Evolutionary conservation across 2,113 vertebrate genomes (phyloP), one percentile per base, ranked within the genome.

Genomic region (Mobula birostris): DNA sequence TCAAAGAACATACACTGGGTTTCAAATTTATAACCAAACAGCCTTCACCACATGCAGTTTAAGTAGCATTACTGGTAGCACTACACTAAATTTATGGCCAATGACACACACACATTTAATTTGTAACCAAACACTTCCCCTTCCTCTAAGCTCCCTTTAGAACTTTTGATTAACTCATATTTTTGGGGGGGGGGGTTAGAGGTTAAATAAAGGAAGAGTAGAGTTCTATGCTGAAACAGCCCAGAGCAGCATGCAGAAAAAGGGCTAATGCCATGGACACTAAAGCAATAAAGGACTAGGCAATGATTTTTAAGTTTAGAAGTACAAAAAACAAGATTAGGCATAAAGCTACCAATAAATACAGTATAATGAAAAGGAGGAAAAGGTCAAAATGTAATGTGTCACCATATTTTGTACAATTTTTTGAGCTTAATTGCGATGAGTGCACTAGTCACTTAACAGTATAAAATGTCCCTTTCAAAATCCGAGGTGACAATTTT

Each of bases 51-150:
- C 96, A 96, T 97, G 98, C 96, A 95, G 95, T 96, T 96, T 95
- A 96, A 96, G 97, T 94, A 96, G 96, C 96, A 95, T 96, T 95
- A 96, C 96, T 97, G 95, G 97, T 97, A 96, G 97, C 97, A 95
- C 96, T 95, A 94, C 95, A 61, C 94, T 95, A 96, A 97, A 98
- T 99, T 99, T 99, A 98, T 97, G 97, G 97, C 97, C 97, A 98
- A 97, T 97, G 98, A 98, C 98, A 98, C 95, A 96, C 97, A 98
- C 97, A 98, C 97, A 98, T 99, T 98, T 98, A 98, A 98, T 99
- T 98, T 99, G 98, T 98, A 99, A 99, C 98, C 98, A 96, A 98
- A 99, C 97, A 99, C 98, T 99, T 99, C 98, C 98, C 98, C 96
- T 97, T 98, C 97, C 97, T 97, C 97, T 97, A 96, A 96, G 96